Evolutionary conservation across 2,888 invertebrate species (phyloP), one percentile per base, ranked within the genome.

Genomic region (Tricholauxania praeusta): DNA sequence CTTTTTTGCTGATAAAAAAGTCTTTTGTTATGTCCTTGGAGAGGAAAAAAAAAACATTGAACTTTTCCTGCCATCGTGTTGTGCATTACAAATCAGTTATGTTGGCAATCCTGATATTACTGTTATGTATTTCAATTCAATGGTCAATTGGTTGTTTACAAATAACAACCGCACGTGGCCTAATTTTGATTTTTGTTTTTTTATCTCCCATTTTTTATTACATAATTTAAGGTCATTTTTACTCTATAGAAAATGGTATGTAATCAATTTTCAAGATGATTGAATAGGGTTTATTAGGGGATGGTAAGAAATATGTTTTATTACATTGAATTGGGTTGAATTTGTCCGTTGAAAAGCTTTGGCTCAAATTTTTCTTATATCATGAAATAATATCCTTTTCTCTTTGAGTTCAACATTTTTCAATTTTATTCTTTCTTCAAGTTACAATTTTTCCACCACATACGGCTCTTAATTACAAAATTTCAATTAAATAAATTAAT

Each of bases 181-280:
- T 80, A 84, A 84, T 84, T 85, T 85, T 82, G 83, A 82, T 82
- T 84, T 82, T 73, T 65, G 70, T 72, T 70, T 71, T 73, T 69
- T 74, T 63, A 64, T 65, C 72, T 71, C 39, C 65, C 71, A 55
- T 82, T 80, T 82, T 79, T 81, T 79, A 81, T 79, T 78, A 80
- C 80, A 78, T 79, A 78, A 78, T 80, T 78, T 73, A 73, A 65
- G 78, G 78, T 75, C 72, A 66, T 62, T 74, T 75, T 65, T 72
- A 72, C 76, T 78, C 73, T 72, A 69, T 66, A 53, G 64, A 59
- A 81, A 84, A 84, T 85, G 83, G 82, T 79, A 82, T 84, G 85
- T 82, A 85, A 84, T 85, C 84, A 84, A 84, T 84, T 84, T 84
- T 83, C 84, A 76, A 85, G 83, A 84, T 84, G 84, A 84, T 85